Percentiles rank a stretch among this genome's conserved stretches.
These are phyloP conservation scores for Grammomys surdaster DNA, from an alignment of 2,113 vertebrate genomes.

Conservation along the genomic window DNA sequence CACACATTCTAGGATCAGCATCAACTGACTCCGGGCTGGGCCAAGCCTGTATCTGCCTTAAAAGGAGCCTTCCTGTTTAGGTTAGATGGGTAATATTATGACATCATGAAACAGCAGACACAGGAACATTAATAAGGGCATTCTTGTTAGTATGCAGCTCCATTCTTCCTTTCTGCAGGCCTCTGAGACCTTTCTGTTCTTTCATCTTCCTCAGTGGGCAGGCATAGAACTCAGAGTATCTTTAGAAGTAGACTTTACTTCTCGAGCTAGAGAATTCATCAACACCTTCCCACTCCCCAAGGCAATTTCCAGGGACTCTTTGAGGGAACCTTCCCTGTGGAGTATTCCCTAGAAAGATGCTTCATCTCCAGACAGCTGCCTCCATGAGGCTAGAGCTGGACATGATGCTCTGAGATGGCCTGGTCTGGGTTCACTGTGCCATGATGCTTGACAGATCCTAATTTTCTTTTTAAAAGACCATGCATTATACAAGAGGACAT, in stretches of 20 bases:
- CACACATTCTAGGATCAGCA: not conserved
- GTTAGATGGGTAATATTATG: accelerated
- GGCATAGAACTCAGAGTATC: not conserved
- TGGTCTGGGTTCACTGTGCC: not conserved
- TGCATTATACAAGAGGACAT: slow-evolving; percentile 58
- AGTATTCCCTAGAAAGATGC: not conserved
- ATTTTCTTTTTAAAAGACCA: slow-evolving; percentile 76
- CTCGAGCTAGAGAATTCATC: not conserved
- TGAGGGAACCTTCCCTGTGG: accelerated
- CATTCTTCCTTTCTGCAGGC: not conserved
- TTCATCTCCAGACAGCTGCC: not conserved
- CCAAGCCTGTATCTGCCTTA: not conserved
- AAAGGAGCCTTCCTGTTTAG: not conserved
- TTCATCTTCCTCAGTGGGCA: not conserved
- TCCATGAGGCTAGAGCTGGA: not conserved
- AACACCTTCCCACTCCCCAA: not conserved
- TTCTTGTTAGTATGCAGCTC: accelerated
- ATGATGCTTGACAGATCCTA: slow-evolving; percentile 67
- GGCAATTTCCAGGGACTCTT: not conserved
- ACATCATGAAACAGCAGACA: not conserved
- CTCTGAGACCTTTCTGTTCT: too few species aligned
- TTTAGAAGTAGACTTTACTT: not conserved
- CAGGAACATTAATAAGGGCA: accelerated
- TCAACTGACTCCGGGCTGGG: not conserved
- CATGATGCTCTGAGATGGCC: not conserved